Conservation (phyloP, 2,797 vertebrate genomes). For the Morelia viridis region DNA sequence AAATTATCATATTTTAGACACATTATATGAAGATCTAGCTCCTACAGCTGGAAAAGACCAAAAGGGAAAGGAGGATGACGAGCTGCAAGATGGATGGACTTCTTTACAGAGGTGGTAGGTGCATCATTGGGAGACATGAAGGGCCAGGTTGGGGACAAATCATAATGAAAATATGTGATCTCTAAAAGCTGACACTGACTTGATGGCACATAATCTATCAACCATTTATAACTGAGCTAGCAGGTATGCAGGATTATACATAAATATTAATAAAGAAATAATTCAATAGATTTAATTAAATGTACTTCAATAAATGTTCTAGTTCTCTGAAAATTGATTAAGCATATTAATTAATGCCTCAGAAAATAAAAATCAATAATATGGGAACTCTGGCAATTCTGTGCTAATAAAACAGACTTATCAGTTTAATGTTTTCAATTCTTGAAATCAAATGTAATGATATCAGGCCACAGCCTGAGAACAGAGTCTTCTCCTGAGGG, state of each 20-base stretch:
- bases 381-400: neutral
- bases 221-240: neutral
- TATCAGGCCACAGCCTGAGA: neutral
- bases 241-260: fast-evolving
- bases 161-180: neutral
- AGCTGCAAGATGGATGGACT: neutral
- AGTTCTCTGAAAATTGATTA: neutral
- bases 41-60: neutral
- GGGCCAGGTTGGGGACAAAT: neutral
- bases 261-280: conserved; percentile 7
- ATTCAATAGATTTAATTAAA: neutral
- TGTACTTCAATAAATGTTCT: neutral
- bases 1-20: neutral
- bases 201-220: neutral
- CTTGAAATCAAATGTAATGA: neutral
- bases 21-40: neutral
- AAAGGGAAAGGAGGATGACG: neutral
- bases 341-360: neutral
- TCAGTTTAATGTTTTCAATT: neutral
- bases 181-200: neutral
- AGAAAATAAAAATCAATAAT: neutral
- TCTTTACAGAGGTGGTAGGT: neutral
- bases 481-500: neutral
- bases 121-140: neutral
- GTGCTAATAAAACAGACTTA: neutral